Base-by-base conservation (phyloP, 2,113 vertebrate species). In the Bubo blakistoni region DNA sequence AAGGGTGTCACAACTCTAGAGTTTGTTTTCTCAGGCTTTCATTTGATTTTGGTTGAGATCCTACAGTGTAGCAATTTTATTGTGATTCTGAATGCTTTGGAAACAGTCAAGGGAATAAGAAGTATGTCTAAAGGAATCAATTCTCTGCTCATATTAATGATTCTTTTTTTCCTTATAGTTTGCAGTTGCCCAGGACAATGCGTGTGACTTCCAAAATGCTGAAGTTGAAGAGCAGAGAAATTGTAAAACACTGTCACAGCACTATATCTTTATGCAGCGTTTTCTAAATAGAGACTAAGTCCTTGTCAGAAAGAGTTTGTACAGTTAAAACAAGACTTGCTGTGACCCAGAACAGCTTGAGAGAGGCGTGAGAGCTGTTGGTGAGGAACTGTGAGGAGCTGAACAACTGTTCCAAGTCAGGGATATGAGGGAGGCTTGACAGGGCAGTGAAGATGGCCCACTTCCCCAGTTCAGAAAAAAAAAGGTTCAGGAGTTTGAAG, bases 281-380 rank as follows among this genome's bases (percentile, higher is more conserved):
- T 92, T 94, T 93, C 96, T 96, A 97, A 96, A 96, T 95, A 90
- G 77, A 96, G 85, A 32, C 49, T n/a, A 80, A 94, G 78, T 71
- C 76, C 79, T 90, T 94, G 79, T 88, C 92, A n/a, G 62, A 38
- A 66, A 70, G 74, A 42, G n/a, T 95, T 92, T 62, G 29, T 90
- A 4, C 42, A 77, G 76, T 77, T 79, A 71, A 94, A 95, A 82
- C 61, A 44, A 69, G 62, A 49, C 65, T 40, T 82, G 94, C 76
- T 44, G 12, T 93, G 94, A 92, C 79, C 71, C 62, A 82, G 92
- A 95, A 38, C 81, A 93, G 90, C 90, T 95, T 94, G 93, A 65
- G 81, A 84, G 55, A 90, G 36, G 17, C 74, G 40, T 54, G 42
- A 82, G 62, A 86, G 32, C 67, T 84, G 1, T 67, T 84, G 69